A percentile compares a stretch with the other conserved stretches of the same genome.
These are phyloP conservation scores for Zootoca vivipara DNA, from an alignment of 2,113 vertebrate species.

Conservation along the genomic window DNA sequence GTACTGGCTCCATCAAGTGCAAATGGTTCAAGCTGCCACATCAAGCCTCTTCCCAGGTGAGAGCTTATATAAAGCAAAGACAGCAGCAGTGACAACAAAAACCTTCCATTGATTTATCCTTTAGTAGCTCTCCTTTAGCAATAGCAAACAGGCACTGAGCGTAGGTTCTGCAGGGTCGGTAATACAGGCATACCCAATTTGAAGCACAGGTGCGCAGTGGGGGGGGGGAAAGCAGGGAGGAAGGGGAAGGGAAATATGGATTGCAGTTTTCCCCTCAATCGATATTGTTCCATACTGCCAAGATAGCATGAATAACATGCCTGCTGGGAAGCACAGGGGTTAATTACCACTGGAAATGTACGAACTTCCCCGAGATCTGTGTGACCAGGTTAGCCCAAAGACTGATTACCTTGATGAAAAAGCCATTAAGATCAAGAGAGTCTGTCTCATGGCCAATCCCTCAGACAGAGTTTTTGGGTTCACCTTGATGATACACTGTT, in stretches of 20 bases:
- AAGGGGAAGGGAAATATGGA: fast-evolving
- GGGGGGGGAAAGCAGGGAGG: fast-evolving
- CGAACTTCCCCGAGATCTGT: neutral
- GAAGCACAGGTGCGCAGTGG: neutral
- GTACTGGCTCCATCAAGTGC: too few species aligned
- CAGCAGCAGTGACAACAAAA: neutral
- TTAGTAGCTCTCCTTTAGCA: neutral
- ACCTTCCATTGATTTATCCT: neutral
- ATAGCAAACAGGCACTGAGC: neutral
- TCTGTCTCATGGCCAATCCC: neutral
- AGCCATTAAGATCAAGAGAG: neutral
- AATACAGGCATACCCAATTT: neutral
- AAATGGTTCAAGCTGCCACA: neutral
- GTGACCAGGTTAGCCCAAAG: neutral
- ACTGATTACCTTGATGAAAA: neutral
- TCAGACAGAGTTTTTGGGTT: neutral
- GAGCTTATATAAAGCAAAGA: neutral
- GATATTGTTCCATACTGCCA: neutral
- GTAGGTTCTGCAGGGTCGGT: neutral
- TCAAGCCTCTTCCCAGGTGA: neutral
- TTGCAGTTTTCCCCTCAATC: neutral
- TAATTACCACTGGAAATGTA: neutral
- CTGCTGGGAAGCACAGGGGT: neutral
- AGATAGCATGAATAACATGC: neutral
- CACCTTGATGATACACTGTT: neutral